Evolutionary conservation across 2,797 vertebrate species (phyloP).

Genomic region (Passerculus sandwichensis): DNA sequence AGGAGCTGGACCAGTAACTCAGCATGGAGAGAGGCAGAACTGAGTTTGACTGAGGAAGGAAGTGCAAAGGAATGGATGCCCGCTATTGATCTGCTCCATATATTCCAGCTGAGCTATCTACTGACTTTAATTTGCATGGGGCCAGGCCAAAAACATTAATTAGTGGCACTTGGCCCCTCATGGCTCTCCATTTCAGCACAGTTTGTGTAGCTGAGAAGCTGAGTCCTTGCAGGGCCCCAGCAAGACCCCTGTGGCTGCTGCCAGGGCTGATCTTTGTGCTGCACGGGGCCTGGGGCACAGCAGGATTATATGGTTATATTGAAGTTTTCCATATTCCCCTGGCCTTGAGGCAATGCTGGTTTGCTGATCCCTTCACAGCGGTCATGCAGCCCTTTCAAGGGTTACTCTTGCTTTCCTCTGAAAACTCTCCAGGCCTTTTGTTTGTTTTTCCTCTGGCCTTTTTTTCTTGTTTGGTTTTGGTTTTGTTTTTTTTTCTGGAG

Average conservation of each 20-base stretch:
- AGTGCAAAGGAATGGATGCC: background rate
- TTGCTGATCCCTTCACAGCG: background rate
- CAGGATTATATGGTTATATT: background rate
- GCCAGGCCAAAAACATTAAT: background rate
- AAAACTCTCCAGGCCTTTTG: conserved; percentile 12
- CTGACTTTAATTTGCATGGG: background rate
- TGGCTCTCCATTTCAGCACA: background rate
- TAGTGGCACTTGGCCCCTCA: background rate
- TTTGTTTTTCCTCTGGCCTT: conserved; percentile 37
- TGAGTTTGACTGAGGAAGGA: background rate
- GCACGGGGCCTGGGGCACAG: background rate
- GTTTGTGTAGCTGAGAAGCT: background rate
- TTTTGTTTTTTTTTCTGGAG: background rate
- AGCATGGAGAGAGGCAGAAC: background rate
- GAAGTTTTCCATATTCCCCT: background rate
- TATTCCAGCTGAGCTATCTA: background rate
- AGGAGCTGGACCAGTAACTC: background rate
- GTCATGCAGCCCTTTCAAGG: background rate
- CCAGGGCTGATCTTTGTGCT: background rate
- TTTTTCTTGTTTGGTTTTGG: background rate
- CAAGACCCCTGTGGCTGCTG: background rate
- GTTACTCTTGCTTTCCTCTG: conserved; percentile 42
- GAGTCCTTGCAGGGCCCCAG: background rate
- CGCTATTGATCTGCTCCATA: background rate
- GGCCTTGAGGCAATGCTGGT: background rate